Evolutionary conservation across 2,113 vertebrate genomes (phyloP).

Genomic region (Megaceryle torquata): DNA sequence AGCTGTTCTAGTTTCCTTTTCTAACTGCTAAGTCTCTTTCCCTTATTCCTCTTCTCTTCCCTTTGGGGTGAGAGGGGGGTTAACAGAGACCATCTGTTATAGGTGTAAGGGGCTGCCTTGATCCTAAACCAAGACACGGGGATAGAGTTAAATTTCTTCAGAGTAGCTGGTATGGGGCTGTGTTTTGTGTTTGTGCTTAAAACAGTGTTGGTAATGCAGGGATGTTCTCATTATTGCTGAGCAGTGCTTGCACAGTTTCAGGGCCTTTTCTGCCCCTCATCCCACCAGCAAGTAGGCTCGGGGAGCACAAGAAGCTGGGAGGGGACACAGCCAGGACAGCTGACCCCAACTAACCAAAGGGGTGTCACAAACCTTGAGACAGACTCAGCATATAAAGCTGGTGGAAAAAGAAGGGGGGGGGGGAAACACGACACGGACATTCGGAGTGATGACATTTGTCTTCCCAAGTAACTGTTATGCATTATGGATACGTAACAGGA

Average conservation of each 20-base stretch:
- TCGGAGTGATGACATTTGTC: rapidly evolving
- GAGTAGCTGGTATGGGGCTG: background rate
- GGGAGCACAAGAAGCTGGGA: background rate
- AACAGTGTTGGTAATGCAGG: background rate
- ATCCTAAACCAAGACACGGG: too few species aligned
- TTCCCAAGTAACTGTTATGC: rapidly evolving
- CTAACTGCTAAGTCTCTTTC: too few species aligned
- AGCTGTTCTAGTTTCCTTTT: too few species aligned
- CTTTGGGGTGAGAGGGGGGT: too few species aligned
- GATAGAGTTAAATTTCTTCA: background rate
- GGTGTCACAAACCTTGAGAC: too few species aligned
- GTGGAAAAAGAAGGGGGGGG: background rate
- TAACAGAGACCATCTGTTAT: too few species aligned
- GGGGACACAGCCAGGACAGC: background rate
- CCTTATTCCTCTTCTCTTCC: too few species aligned
- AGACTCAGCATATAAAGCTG: background rate
- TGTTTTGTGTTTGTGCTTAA: background rate
- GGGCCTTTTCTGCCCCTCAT: background rate
- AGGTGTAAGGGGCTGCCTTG: too few species aligned
- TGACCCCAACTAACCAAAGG: background rate
- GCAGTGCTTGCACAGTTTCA: background rate
- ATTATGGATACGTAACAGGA: too few species aligned
- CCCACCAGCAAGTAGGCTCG: rapidly evolving
- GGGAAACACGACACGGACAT: too few species aligned
- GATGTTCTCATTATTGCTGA: background rate